These are phyloP conservation scores for Oryctes rhinoceros DNA, from an alignment of 1,140 invertebrate species.

Conservation along the genomic window DNA sequence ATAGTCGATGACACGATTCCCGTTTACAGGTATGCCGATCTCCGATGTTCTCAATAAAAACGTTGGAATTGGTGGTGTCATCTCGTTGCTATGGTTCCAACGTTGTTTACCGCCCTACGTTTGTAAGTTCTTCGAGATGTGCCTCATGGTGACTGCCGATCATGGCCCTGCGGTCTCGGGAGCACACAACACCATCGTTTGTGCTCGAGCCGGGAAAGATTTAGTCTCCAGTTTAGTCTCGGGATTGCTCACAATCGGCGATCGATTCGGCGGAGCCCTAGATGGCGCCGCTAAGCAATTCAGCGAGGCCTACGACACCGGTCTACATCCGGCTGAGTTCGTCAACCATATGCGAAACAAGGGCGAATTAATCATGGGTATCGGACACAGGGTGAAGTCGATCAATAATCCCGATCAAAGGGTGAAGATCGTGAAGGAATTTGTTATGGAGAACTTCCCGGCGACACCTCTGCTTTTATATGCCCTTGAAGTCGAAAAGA, in stretches of 20 bases:
- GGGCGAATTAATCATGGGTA: constrained; percentile 98
- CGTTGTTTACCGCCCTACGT: constrained; percentile 92
- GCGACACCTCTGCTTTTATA: constrained; percentile 92
- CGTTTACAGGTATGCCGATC: constrained; percentile 80
- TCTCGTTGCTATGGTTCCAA: constrained; percentile 98
- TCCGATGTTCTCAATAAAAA: constrained; percentile 89
- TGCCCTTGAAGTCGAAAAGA: constrained; percentile 97
- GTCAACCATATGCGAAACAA: constrained; percentile 97
- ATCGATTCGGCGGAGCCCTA: constrained; percentile 97
- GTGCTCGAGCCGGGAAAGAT: constrained; percentile 98
- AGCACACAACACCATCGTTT: constrained; percentile 99
- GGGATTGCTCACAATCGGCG: constrained; percentile 97
- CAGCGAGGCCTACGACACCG: constrained; percentile 93
- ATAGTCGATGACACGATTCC: background rate
- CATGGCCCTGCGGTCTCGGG: constrained; percentile 99
- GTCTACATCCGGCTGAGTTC: constrained; percentile 95
- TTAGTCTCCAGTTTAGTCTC: constrained; percentile 96
- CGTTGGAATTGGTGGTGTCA: constrained; percentile 96
- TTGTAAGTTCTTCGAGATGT: constrained; percentile 99
- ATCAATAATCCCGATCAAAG: constrained; percentile 99
- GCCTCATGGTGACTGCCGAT: constrained; percentile 98
- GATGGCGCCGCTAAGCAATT: constrained; percentile 97
- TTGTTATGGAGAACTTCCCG: constrained; percentile 93
- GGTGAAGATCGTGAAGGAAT: constrained; percentile 96
- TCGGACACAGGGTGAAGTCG: constrained; percentile 96